Evolutionary conservation across 1,140 invertebrate genomes (phyloP), one percentile per base, ranked within the genome.

Genomic region (Saxidomus purpurata): DNA sequence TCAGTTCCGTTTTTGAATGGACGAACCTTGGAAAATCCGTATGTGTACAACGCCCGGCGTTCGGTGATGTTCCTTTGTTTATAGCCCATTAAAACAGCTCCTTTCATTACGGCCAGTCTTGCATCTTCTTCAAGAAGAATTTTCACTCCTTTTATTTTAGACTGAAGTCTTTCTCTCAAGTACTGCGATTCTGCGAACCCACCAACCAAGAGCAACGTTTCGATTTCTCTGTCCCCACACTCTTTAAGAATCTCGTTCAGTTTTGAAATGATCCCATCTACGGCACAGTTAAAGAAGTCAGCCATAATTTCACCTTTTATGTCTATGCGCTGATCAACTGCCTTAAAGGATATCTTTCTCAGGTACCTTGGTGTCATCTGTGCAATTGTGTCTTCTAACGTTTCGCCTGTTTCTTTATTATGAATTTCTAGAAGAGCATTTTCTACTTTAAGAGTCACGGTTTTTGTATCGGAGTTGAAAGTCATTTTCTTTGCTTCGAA

Each of bases 111-210:
- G 19, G 69, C 83, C n/a, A 74, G 31, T 31, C 63, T 13, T 19
- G 28, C 63, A 13, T 85, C 83, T 19, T 36, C 9, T 22, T 63
- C 31, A 28, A 71, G 31, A 31, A 74, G 25, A n/a, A 85, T 43
- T 74, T 31, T 19, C 19, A 67, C 17, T n/a, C 0, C 17, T 22
- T 49, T n/a, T 13, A 74, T 38, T 52, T 71, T 43, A 13, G 0
- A 9, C 52, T 55, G 69, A 25, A 85, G 52, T 19, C 8, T 36
- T 31, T 90, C 63, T 43, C 55, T 63, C 36, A 90, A 19, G 28
- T 61, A 82, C 1, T 40, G 67, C n/a, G 74, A 90, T 25, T 90
- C 89, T 3, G 89, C 36, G 49, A 86, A 86, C 0, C 89, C 89
- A 3, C 89, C 89, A 2, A 86, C 89, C 9, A 90, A 61, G 6